phyloP scores from a whole-genome alignment of 2,113 vertebrate species.

The Anthoscopus minutus region DNA sequence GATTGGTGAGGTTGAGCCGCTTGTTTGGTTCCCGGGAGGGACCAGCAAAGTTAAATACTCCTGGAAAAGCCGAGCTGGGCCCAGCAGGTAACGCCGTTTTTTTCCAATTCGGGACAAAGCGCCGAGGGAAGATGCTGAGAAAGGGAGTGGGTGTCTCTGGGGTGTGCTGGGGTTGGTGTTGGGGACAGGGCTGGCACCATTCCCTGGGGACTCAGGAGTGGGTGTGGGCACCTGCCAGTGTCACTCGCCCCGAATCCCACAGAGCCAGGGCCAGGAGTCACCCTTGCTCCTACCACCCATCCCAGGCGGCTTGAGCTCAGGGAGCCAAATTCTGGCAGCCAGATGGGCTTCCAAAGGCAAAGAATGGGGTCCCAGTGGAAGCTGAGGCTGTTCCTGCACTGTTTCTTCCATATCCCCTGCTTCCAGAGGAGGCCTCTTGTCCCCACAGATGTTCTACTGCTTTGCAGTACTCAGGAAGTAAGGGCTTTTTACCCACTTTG shows the following conservation, averaged over 20 bases:
- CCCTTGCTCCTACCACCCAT: not conserved
- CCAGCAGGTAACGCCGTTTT: constrained; percentile 45
- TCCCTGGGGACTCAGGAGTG: not conserved
- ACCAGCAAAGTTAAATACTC: constrained; percentile 66
- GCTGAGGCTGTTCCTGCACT: not conserved
- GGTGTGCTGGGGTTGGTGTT: not conserved
- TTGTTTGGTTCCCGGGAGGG: constrained; percentile 63
- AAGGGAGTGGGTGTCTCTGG: not conserved
- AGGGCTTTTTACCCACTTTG: not conserved
- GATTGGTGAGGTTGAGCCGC: constrained; percentile 63
- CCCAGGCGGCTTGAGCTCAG: accelerated
- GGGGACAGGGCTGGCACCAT: not conserved
- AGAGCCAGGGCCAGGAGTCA: not conserved
- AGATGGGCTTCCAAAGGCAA: not conserved
- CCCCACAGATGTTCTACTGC: not conserved
- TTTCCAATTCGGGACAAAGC: not conserved
- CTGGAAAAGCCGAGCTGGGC: constrained; percentile 46
- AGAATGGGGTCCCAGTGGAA: not conserved
- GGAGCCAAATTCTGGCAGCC: not conserved
- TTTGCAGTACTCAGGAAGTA: not conserved
- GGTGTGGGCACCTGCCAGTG: accelerated
- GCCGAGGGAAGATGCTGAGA: not conserved
- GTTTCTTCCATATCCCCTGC: accelerated
- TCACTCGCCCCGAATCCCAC: accelerated
- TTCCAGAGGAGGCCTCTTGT: not conserved